A percentile compares a stretch with the other conserved stretches of the same genome.
These are phyloP conservation scores for Bergia puertoricense DNA, from an alignment of 92 coral and sea anemone species.

Conservation along the genomic window DNA sequence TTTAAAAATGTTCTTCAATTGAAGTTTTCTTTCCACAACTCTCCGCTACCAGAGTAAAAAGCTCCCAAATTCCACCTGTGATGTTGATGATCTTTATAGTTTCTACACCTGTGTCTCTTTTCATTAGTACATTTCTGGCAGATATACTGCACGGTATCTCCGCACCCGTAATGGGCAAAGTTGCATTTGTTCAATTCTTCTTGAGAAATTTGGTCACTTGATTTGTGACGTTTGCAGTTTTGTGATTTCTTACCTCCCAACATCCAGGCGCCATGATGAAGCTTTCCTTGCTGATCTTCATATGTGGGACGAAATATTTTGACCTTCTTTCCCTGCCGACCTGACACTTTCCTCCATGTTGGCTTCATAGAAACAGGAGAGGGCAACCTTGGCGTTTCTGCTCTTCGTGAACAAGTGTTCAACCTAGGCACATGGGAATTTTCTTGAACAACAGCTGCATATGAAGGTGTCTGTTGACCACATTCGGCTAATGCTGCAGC, in stretches of 20 bases:
- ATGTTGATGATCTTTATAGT: conserved; percentile 15
- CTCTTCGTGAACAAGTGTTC: not conserved
- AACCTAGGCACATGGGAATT: not conserved
- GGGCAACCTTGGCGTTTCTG: not conserved
- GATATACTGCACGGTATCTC: conserved; percentile 26
- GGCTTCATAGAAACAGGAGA: not conserved
- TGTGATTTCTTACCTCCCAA: conserved; percentile 46
- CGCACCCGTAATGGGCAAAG: conserved; percentile 47
- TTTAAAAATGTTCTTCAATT: conserved; percentile 29
- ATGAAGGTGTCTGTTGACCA: not conserved
- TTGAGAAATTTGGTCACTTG: not conserved
- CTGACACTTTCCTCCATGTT: conserved; percentile 14
- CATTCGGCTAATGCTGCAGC: not conserved
- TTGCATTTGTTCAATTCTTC: conserved; percentile 3
- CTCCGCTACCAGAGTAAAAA: conserved; percentile 19
- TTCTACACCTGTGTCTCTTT: not conserved
- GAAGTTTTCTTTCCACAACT: conserved; percentile 33
- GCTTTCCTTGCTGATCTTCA: conserved; percentile 41
- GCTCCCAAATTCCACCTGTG: conserved; percentile 20
- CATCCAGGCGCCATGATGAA: conserved; percentile 64
- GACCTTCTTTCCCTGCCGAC: conserved; percentile 22
- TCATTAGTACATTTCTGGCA: conserved; percentile 33
- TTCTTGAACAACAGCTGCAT: conserved; percentile 5
- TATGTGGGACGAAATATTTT: conserved; percentile 21
- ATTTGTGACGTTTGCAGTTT: conserved; percentile 46